Percentiles rank a stretch among this genome's conserved stretches.
phyloP scores from a whole-genome alignment of 2,888 invertebrate species.

The Anthophora plumipes region DNA sequence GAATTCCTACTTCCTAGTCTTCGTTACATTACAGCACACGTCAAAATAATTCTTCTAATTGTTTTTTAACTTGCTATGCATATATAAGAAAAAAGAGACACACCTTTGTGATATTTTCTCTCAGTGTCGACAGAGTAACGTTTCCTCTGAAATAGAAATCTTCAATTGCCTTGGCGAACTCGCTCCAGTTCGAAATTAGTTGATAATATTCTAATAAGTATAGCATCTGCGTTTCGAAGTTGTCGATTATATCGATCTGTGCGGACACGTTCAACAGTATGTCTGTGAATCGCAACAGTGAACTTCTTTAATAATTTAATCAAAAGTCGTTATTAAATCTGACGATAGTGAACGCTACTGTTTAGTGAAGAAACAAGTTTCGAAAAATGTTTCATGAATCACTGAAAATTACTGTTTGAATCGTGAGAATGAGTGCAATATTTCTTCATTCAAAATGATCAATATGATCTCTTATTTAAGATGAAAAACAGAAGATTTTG shows the following conservation, averaged over 20 bases:
- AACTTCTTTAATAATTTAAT: background rate
- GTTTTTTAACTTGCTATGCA: too few species aligned
- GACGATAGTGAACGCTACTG: too few species aligned
- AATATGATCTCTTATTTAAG: too few species aligned
- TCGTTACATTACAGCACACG: background rate
- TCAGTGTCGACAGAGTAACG: constrained; percentile 14
- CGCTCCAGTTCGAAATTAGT: constrained; percentile 53
- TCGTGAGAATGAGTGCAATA: too few species aligned
- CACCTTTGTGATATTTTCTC: constrained; percentile 65
- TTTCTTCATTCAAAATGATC: too few species aligned
- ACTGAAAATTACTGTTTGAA: too few species aligned
- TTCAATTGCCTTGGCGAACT: constrained; percentile 60
- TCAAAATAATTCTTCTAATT: too few species aligned
- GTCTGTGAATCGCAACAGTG: constrained; percentile 42
- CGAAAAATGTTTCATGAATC: background rate
- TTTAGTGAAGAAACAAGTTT: background rate
- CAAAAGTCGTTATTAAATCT: background rate
- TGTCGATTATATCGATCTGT: constrained; percentile 44
- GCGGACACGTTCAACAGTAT: background rate
- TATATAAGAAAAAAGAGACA: constrained; percentile 2
- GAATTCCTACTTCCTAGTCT: too few species aligned
- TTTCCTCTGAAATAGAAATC: constrained; percentile 72
- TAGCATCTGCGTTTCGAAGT: constrained; percentile 61
- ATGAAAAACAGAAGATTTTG: too few species aligned
- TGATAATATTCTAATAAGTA: constrained; percentile 59